These are phyloP conservation scores for Ligdia adustata DNA, from an alignment of 2,888 invertebrate species.

Conservation along the genomic window DNA sequence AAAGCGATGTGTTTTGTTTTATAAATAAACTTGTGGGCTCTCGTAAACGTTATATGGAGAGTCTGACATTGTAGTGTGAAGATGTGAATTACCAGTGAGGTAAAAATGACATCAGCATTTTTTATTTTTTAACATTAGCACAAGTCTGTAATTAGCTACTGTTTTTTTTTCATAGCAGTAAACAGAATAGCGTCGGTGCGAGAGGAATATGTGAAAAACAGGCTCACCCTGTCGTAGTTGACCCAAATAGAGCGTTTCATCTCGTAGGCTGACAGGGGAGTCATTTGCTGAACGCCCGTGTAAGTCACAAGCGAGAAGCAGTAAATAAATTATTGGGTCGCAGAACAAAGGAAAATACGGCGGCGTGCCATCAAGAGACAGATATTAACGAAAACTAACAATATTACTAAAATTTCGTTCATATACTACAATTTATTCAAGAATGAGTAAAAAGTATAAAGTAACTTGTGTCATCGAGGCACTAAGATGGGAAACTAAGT, in stretches of 20 bases:
- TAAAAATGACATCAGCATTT: constrained; percentile 38
- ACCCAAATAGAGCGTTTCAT: constrained; percentile 61
- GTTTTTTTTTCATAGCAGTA: constrained; percentile 36
- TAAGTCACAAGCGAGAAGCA: constrained; percentile 41
- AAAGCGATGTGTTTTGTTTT: too few relatives aligned
- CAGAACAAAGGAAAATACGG: too few relatives aligned
- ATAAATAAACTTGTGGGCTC: constrained; percentile 9
- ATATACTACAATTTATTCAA: too few relatives aligned
- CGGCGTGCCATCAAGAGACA: too few relatives aligned
- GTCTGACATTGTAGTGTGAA: constrained; percentile 18
- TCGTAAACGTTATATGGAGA: not conserved
- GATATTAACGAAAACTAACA: too few relatives aligned
- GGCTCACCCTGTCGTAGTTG: constrained; percentile 50
- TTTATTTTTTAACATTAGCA: too few relatives aligned
- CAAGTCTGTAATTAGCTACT: too few relatives aligned
- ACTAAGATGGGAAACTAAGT: too few relatives aligned
- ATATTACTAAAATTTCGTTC: too few relatives aligned
- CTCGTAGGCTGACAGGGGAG: constrained; percentile 42
- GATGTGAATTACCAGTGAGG: constrained; percentile 13
- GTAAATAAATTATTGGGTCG: too few relatives aligned
- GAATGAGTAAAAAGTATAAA: too few relatives aligned
- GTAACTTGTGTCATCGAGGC: too few relatives aligned
- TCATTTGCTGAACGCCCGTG: constrained; percentile 38
- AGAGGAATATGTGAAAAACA: constrained; percentile 42
- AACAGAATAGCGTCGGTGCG: constrained; percentile 35